A percentile compares a stretch with the other conserved stretches of the same genome.
Conservation (phyloP, 64 coral and sea anemone genomes). For the Exaiptasia diaphana region DNA sequence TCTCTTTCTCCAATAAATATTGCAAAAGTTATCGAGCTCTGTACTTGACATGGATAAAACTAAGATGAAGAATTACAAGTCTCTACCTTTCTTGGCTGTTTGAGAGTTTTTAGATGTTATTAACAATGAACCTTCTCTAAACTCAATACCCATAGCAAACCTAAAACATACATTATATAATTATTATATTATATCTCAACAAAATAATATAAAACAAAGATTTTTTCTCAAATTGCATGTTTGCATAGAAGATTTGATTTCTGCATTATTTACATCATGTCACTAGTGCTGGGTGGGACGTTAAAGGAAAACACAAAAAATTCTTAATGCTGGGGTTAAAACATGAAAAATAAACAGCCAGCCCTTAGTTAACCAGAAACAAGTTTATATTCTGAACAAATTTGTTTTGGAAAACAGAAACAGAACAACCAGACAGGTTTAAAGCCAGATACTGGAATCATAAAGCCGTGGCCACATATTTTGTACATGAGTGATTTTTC, state of each 20-base stretch:
- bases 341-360: too few species aligned
- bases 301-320: too few species aligned
- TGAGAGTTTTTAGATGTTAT: conserved; percentile 87
- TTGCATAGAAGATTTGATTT: too few species aligned
- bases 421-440: too few species aligned
- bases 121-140: conserved; percentile 86
- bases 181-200: not conserved
- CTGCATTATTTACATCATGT: too few species aligned
- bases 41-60: not conserved
- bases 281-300: not conserved
- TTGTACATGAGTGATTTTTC: too few species aligned
- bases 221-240: not conserved
- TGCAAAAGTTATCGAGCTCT: not conserved
- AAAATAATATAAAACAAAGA: not conserved
- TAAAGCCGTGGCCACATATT: too few species aligned
- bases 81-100: conserved; percentile 84
- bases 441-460: too few species aligned
- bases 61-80: not conserved
- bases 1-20: not conserved
- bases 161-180: conserved; percentile 38
- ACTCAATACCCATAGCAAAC: conserved; percentile 97
- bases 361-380: too few species aligned
- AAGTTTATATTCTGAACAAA: too few species aligned
- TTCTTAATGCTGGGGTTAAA: too few species aligned
- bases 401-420: too few species aligned